Evolutionary conservation across 2,113 vertebrate genomes (phyloP), one percentile per base, ranked within the genome.

Genomic region (Mesitornis unicolor): DNA sequence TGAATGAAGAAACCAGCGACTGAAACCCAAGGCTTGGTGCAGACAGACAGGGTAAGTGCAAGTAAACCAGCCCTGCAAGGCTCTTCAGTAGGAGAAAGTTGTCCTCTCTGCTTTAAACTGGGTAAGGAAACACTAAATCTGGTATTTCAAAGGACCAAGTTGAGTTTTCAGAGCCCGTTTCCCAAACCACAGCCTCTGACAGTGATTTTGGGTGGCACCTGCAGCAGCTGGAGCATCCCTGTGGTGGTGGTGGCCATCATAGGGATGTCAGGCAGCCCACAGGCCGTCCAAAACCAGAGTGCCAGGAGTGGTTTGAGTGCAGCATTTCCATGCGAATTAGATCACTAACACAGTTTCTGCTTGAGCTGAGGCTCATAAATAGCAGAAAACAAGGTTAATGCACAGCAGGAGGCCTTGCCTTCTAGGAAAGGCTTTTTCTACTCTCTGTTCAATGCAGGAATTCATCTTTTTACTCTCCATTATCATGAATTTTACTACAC

Each of bases 131-230:
- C 63, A 5, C 68, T 11, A 13, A 33, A 29, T 17, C 31, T 21
- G 56, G 17, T 43, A 24, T 61, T 81, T 31, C n/a, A 31, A 51
- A 31, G 33, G 43, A 7, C 71, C 10, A 14, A 35, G n/a, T 2
- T 24, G 69, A 47, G 26, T 80, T 64, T 14, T 53, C 57, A 54
- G 57, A 65, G 6, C 29, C 61, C 3, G 0, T 21, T 80, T 54
- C 77, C 77, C 36, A 33, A 42, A 35, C 29, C 7, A 1, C 50
- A 64, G 24, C n/a, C 10, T 59, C 50, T 59, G 33, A 59, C 10
- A 6, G 19, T 0, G 0, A 18, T 53, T 53, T 45, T 2, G 1
- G 38, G 36, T 31, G 42, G 31, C 43, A 31, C 45, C n/a, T 15
- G 19, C 21, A 18, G 33, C 2, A 13, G 16, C 50, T 28, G 57